Conservation (phyloP, 1,140 invertebrate genomes). For the Chionoecetes opilio region DNA sequence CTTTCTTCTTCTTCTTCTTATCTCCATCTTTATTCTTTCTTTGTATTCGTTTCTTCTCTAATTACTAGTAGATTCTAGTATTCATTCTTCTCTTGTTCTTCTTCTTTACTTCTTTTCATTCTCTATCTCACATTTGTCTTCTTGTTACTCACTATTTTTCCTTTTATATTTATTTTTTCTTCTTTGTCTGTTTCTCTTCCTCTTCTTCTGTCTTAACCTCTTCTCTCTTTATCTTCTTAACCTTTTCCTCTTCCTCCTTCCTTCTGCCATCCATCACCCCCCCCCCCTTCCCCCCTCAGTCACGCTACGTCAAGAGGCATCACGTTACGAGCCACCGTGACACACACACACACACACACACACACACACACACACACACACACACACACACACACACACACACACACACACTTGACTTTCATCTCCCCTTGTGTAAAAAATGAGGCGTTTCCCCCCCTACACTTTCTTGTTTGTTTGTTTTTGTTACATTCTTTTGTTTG, state of each 20-base stretch:
- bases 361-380: conserved; percentile 25
- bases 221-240: background rate
- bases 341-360: conserved; percentile 17
- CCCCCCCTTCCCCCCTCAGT: background rate
- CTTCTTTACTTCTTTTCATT: background rate
- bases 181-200: conserved; percentile 21
- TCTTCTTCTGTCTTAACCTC: background rate
- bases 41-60: background rate
- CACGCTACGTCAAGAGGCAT: conserved; percentile 3
- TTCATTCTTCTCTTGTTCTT: background rate
- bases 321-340: conserved; percentile 5
- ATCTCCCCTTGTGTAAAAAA: background rate
- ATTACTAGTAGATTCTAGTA: background rate
- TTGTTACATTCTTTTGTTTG: background rate
- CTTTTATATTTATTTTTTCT: background rate
- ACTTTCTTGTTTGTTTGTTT: background rate
- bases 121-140: no score
- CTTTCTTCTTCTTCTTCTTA: background rate
- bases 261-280: background rate
- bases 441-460: background rate
- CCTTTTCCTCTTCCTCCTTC: background rate
- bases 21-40: background rate
- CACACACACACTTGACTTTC: background rate
- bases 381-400: background rate
- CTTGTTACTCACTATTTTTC: background rate